These are phyloP conservation scores for Stichopus chloronotus DNA, from an alignment of 35 echinoderm and acorn worm species.

Conservation along the genomic window DNA sequence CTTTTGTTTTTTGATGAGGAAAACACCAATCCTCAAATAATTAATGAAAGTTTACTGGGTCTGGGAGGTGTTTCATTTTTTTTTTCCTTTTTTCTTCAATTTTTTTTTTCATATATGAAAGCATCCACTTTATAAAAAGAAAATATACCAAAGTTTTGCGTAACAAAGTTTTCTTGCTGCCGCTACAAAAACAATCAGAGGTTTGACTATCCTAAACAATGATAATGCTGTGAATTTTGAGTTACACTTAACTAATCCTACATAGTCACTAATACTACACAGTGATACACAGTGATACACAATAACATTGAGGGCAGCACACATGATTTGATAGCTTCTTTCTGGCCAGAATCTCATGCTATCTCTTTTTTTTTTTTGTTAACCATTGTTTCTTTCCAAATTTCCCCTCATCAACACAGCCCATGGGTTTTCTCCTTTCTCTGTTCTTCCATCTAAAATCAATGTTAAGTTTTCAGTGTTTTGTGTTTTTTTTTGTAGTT, in stretches of 20 bases:
- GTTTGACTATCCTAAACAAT: background rate
- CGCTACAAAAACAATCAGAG: no score
- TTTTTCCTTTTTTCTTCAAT: background rate
- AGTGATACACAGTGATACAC: background rate
- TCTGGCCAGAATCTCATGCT: background rate
- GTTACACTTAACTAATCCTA: background rate
- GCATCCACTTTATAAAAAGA: background rate
- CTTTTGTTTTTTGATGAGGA: slow-evolving; percentile 19
- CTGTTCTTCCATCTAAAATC: no score
- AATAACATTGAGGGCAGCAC: background rate
- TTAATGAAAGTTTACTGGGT: slow-evolving; percentile 60
- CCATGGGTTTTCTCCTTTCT: no score
- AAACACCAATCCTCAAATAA: slow-evolving; percentile 40
- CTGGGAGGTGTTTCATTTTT: slow-evolving; percentile 56
- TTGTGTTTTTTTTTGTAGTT: no score
- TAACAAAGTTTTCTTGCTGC: background rate
- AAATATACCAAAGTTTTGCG: background rate
- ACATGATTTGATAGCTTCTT: slow-evolving; percentile 2
- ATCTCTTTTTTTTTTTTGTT: background rate
- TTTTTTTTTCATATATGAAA: slow-evolving; percentile 24
- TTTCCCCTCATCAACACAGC: no score
- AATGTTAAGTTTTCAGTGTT: no score
- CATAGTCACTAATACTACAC: background rate
- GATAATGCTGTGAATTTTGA: background rate
- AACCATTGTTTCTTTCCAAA: no score